phyloP scores from a whole-genome alignment of 2,797 vertebrate genomes.

The Acanthurus tractus region DNA sequence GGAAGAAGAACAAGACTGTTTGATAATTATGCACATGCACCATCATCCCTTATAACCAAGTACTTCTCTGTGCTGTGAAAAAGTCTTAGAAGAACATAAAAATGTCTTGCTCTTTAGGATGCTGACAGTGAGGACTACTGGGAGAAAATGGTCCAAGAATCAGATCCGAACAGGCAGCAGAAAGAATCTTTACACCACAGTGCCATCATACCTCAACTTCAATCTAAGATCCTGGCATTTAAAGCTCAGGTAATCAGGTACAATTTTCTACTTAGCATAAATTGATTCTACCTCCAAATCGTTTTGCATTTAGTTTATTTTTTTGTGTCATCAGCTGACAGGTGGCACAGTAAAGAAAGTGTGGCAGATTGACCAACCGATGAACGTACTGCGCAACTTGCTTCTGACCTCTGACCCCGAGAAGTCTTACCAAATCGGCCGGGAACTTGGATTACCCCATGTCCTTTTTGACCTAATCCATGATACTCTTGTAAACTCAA shows the following conservation, averaged over 20 bases:
- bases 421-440: conserved; percentile 71
- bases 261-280: not conserved
- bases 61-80: too few relatives aligned
- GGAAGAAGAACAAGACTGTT: too few relatives aligned
- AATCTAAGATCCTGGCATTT: conserved; percentile 77
- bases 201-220: conserved; percentile 80
- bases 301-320: not conserved
- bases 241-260: conserved; percentile 85
- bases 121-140: conserved; percentile 87
- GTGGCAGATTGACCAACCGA: conserved; percentile 75
- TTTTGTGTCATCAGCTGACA: conserved; percentile 82
- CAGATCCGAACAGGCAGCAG: conserved; percentile 73
- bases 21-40: too few relatives aligned
- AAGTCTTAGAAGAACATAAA: too few relatives aligned
- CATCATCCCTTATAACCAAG: too few relatives aligned
- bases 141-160: conserved; percentile 81
- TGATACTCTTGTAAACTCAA: conserved; percentile 79
- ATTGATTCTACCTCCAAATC: not conserved
- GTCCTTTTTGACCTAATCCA: conserved; percentile 84
- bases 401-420: conserved; percentile 77
- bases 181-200: conserved; percentile 65
- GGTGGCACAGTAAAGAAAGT: conserved; percentile 81
- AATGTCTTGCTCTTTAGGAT: conserved; percentile 75
- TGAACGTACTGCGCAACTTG: conserved; percentile 87
- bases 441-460: conserved; percentile 83